Conservation (phyloP, 35 echinoderm and acorn worm species). For the Amphiura filiformis region DNA sequence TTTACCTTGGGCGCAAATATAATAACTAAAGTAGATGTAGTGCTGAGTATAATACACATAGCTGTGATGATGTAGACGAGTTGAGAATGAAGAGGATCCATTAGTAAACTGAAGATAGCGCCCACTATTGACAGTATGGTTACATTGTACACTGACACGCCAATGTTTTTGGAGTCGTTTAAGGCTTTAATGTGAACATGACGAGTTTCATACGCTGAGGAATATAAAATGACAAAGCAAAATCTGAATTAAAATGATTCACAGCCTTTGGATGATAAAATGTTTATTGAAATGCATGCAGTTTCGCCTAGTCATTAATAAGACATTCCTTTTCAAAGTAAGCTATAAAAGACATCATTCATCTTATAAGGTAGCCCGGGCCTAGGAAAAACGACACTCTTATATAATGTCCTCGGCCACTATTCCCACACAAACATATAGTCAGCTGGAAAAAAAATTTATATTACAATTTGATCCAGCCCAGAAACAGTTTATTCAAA, state of each 20-base stretch:
- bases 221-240: neutral
- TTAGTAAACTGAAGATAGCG: constrained; percentile 42
- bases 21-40: constrained; percentile 37
- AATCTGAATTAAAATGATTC: neutral
- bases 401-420: too few species aligned
- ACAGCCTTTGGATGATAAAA: too few species aligned
- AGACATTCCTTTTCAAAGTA: neutral
- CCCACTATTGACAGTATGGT: constrained; percentile 45
- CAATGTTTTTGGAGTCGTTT: constrained; percentile 61
- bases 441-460: too few species aligned
- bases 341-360: neutral
- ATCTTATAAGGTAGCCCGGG: neutral
- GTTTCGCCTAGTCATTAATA: neutral
- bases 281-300: neutral
- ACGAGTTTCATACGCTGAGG: constrained; percentile 53
- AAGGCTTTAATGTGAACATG: constrained; percentile 47
- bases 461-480: too few species aligned
- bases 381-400: neutral
- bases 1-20: constrained; percentile 53
- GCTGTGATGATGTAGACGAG: constrained; percentile 43
- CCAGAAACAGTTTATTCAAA: too few species aligned
- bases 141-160: constrained; percentile 60
- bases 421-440: too few species aligned
- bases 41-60: constrained; percentile 31
- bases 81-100: constrained; percentile 33